Evolutionary conservation across 1,140 invertebrate species (phyloP).

Genomic region (Drosophila lacertosa): DNA sequence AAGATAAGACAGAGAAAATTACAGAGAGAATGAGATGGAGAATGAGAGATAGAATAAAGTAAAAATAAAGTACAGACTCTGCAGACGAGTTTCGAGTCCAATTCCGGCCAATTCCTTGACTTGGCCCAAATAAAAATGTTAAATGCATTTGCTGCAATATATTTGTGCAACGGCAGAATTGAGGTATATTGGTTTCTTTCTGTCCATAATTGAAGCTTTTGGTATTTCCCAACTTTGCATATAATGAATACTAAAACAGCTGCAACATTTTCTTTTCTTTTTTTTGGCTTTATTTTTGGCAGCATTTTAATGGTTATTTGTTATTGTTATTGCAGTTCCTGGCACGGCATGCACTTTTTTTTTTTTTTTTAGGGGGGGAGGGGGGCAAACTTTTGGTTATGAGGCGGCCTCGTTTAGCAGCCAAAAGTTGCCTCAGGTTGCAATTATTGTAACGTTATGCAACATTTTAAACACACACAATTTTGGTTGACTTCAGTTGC

Average conservation of each 20-base stretch:
- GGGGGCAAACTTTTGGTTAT: constrained; percentile 11
- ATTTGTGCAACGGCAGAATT: too few relatives aligned
- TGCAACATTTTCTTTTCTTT: constrained; percentile 11
- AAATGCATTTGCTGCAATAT: constrained; percentile 67
- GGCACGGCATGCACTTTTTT: constrained; percentile 72
- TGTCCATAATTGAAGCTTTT: neutral
- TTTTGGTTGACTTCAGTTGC: neutral
- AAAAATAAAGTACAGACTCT: too few relatives aligned
- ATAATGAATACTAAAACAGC: too few relatives aligned
- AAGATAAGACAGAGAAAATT: constrained; percentile 5
- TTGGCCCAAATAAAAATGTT: constrained; percentile 31
- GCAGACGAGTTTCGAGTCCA: constrained; percentile 1
- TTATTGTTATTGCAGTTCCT: constrained; percentile 33
- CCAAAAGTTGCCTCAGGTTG: constrained; percentile 8
- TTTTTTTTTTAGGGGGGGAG: too few relatives aligned
- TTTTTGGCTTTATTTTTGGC: constrained; percentile 40
- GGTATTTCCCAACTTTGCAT: too few relatives aligned
- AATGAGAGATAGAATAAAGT: neutral
- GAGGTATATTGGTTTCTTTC: too few relatives aligned
- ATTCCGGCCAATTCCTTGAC: constrained; percentile 9
- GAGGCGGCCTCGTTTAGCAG: constrained; percentile 9
- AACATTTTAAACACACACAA: constrained; percentile 24
- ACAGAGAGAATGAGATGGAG: neutral
- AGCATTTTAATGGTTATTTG: constrained; percentile 58
- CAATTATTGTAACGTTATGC: constrained; percentile 22